Conservation (phyloP, 2,888 invertebrate genomes). For the Agrilus cyanescens region DNA sequence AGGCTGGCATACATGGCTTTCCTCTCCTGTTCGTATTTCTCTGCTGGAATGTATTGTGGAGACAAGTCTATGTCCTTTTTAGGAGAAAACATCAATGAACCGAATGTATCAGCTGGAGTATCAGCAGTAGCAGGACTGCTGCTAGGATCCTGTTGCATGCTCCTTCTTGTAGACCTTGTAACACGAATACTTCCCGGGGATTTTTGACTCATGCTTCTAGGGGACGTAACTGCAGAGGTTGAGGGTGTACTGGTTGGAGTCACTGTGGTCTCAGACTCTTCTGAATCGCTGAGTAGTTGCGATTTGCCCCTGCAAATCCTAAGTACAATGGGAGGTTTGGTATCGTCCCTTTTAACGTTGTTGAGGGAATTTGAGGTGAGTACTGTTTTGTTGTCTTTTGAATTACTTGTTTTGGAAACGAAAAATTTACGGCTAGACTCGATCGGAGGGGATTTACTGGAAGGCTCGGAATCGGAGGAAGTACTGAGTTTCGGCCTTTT, state of each 20-base stretch:
- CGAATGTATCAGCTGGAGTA: slow-evolving; percentile 22
- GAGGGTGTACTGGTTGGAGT: slow-evolving; percentile 47
- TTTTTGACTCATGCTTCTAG: slow-evolving; percentile 24
- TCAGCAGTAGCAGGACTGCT: slow-evolving; percentile 34
- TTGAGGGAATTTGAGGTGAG: slow-evolving; percentile 29
- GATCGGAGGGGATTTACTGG: slow-evolving; percentile 13
- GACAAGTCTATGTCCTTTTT: slow-evolving; percentile 30
- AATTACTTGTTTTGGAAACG: slow-evolving; percentile 26
- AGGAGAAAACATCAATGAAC: slow-evolving; percentile 30
- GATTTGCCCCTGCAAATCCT: slow-evolving; percentile 71
- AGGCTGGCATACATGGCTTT: slow-evolving; percentile 36
- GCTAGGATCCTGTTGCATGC: slow-evolving; percentile 34
- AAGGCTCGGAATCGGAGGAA: slow-evolving; percentile 30
- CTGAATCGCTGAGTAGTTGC: slow-evolving; percentile 37
- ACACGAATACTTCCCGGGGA: slow-evolving; percentile 28
- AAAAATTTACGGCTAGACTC: slow-evolving; percentile 29
- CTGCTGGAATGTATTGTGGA: slow-evolving; percentile 36
- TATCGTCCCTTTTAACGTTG: slow-evolving; percentile 19
- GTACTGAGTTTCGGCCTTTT: slow-evolving; percentile 25
- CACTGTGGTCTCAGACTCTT: slow-evolving; percentile 34
- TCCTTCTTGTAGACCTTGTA: slow-evolving; percentile 33
- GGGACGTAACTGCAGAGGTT: slow-evolving; percentile 36
- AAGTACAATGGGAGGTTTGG: slow-evolving; percentile 67
- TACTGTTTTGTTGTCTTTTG: slow-evolving; percentile 25
- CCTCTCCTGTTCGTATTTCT: slow-evolving; percentile 36